Conservation (phyloP, 2,888 invertebrate genomes). For the Creontiades dilutus region DNA sequence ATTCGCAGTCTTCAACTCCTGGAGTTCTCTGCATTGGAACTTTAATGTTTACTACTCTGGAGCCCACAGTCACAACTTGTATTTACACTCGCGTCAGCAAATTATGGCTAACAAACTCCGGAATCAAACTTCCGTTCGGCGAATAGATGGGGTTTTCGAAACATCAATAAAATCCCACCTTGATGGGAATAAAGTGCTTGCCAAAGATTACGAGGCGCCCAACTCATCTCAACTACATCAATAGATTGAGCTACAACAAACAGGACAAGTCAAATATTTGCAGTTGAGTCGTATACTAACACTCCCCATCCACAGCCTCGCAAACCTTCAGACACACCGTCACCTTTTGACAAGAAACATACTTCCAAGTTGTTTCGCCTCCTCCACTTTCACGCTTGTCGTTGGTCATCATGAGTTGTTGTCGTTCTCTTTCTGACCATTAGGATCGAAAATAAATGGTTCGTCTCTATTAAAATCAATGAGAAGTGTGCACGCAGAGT, state of each 20-base stretch:
- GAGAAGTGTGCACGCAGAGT: too few relatives aligned
- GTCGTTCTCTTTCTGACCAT: background rate
- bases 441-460: background rate
- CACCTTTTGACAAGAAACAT: slow-evolving; percentile 15
- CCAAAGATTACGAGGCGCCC: slow-evolving; percentile 14
- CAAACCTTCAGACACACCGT: background rate
- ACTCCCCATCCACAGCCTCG: background rate
- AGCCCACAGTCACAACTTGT: background rate
- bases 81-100: background rate
- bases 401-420: background rate
- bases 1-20: background rate
- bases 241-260: slow-evolving; percentile 58
- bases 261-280: slow-evolving; percentile 64
- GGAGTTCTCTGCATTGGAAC: slow-evolving; percentile 7
- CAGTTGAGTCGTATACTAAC: background rate
- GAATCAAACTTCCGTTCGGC: background rate
- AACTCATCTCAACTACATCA: slow-evolving; percentile 66
- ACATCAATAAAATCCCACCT: slow-evolving; percentile 27
- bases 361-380: background rate
- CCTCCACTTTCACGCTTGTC: background rate
- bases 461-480: background rate
- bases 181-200: slow-evolving; percentile 52
- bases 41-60: background rate
- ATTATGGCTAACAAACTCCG: slow-evolving; percentile 14
- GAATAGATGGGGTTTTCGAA: background rate